Base-by-base conservation (phyloP, 2,113 vertebrate genomes). In the Gopherus evgoodei region DNA sequence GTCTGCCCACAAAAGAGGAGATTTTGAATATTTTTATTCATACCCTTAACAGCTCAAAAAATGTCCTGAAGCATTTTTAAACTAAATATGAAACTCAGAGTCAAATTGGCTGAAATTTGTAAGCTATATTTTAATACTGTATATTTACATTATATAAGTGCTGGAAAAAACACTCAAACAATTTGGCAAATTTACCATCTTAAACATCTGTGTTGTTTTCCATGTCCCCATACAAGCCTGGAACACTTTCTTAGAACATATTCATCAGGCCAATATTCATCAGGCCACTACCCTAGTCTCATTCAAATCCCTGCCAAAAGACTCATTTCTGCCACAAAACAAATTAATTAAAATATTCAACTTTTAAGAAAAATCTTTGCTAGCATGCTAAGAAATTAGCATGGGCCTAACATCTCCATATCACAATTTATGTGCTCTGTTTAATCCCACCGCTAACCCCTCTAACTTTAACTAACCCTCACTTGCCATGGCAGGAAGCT, bases 231-330 rank as follows among this genome's bases (percentile, higher is more conserved):
- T 91, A 89, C 62, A 69, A 92, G 83, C 59, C 76, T 50, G 16
- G 49, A 91, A 22, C n/a, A 76, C 65, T 91, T 88, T 91, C 95
- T 92, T 95, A 95, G 94, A 94, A 97, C 91, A 83, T 65, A 94
- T 87, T 91, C 57, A 93, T 85, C 25, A 35, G 5, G 59, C 35
- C 31, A 65, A 27, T 27, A 11, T 59, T 62, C 94, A 95, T 65
- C 38, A 56, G 86, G 87, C 95, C 56, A 95, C 93, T 85, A 57
- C 79, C 75, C 54, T 69, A n/a, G 49, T 42, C 96, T 91, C 86
- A 52, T 79, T 93, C 57, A 93, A 90, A 87, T 14, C 47, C 19
- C 21, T 65, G 83, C 84, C 35, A n/a, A 72, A n/a, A n/a, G n/a
- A 47, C 47, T 17, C 6, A 47, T 57, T 78, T 94, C 35, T 72